Conservation (phyloP, 64 coral and sea anemone genomes). For the Catalaphyllia jardinei region DNA sequence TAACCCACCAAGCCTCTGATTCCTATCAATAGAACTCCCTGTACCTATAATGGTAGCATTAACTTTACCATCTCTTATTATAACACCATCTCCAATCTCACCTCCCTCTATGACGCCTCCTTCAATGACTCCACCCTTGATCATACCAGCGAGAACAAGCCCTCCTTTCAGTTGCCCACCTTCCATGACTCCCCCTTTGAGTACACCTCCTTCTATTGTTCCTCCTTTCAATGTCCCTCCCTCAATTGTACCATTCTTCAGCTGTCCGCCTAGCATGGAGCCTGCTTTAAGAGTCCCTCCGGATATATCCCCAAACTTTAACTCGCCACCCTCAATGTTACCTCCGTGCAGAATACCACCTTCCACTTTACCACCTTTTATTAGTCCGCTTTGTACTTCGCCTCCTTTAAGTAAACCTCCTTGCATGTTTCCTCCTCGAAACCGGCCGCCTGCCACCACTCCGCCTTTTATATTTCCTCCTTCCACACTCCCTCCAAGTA, state of each 20-base stretch:
- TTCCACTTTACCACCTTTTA: conserved; percentile 87
- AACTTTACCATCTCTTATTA: conserved; percentile 79
- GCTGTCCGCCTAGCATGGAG: conserved; percentile 72
- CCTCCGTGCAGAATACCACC: conserved; percentile 83
- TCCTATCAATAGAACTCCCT: conserved; percentile 33
- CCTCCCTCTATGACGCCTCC: conserved; percentile 96
- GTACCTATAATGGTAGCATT: conserved; percentile 75
- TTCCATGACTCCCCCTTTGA: conserved; percentile 98
- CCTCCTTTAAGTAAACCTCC: conserved; percentile 90
- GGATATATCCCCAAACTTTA: conserved; percentile 83
- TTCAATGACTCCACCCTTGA: conserved; percentile 90
- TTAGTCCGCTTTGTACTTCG: conserved; percentile 59
- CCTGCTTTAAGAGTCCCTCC: conserved; percentile 87
- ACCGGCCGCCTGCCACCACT: conserved; percentile 75
- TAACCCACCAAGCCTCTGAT: conserved; percentile 9
- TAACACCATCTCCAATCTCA: conserved; percentile 91
- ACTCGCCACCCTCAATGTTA: conserved; percentile 79
- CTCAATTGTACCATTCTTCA: conserved; percentile 94
- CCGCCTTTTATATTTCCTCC: conserved; percentile 90
- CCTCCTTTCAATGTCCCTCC: conserved; percentile 91
- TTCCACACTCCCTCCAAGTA: conserved; percentile 76
- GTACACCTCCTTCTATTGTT: conserved; percentile 79
- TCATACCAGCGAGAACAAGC: conserved; percentile 87
- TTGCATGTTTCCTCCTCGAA: conserved; percentile 83
- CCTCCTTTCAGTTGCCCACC: conserved; percentile 88